Conservation (phyloP, 2,888 invertebrate species). For the Philopedon plagiatum region DNA sequence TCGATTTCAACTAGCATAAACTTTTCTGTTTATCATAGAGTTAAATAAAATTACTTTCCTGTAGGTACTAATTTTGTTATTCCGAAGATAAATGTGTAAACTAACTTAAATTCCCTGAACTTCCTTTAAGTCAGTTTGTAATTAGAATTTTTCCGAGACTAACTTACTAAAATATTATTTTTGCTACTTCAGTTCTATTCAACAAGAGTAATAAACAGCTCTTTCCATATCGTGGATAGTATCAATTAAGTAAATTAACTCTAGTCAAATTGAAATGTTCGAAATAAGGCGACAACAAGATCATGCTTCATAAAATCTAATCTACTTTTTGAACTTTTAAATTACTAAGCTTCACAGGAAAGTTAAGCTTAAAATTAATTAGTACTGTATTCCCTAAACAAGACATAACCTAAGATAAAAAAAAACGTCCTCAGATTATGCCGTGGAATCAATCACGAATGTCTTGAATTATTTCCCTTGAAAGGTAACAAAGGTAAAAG, state of each 20-base stretch:
- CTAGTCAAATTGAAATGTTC: not conserved
- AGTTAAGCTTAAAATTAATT: too few relatives aligned
- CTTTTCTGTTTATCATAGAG: conserved; percentile 9
- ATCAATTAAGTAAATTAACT: not conserved
- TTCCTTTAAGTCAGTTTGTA: not conserved
- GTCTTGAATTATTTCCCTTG: too few relatives aligned
- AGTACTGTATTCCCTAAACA: too few relatives aligned
- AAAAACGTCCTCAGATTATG: too few relatives aligned
- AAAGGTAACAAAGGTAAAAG: too few relatives aligned
- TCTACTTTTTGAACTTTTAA: not conserved
- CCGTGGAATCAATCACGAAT: too few relatives aligned
- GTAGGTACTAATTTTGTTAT: conserved; percentile 23
- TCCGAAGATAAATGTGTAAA: conserved; percentile 15
- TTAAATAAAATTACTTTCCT: conserved; percentile 13
- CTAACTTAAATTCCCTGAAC: not conserved
- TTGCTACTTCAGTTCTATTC: not conserved
- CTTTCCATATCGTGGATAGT: not conserved
- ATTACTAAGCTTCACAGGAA: too few relatives aligned
- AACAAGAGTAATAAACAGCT: not conserved
- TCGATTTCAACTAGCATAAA: conserved; percentile 13
- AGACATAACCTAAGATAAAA: too few relatives aligned
- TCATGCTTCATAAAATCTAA: not conserved
- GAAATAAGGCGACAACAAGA: not conserved
- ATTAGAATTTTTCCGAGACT: not conserved
- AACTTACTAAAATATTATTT: not conserved